Base-by-base conservation (phyloP, 2,888 invertebrate genomes). In the Rotaria socialis region DNA sequence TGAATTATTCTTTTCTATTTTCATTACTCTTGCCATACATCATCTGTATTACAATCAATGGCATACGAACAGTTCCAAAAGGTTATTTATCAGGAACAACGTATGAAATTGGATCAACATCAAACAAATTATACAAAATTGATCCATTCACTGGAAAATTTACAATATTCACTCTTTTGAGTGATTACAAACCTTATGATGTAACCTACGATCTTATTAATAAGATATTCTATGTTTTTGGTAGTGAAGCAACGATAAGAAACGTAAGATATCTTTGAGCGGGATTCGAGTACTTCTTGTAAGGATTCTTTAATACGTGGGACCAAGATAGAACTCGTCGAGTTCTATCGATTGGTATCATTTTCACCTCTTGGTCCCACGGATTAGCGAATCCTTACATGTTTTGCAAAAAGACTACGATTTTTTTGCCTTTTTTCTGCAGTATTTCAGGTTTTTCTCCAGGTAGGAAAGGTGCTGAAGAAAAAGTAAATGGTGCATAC, bases 31-130 rank as follows among this genome's bases (percentile, higher is more conserved):
- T 47, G 24, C 24, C n/a, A 47, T 80, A 47, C 47, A 80, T 80
- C 11, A 41, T 80, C 8, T 47, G 43, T 24, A 41, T n/a, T 80
- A n/a, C 2, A 24, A 80, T 80, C 47, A 80, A 80, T 80, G 24
- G 24, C 43, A 80, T 80, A 24, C 80, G 24, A 80, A 43, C 47
- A 80, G 8, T 80, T 80, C 80, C 80, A n/a, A 19, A 41, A 47
- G 80, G 80, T 7, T 80, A 43, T 80, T 47, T 80, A 80, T 80
- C 47, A 80, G 80, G 80, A 80, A 47, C 80, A 41, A 47, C 80
- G 11, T 80, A 47, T 80, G 43, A 43, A 47, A 43, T 43, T 80
- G 80, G 43, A n/a, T 14, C 80, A n/a, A 10, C 24, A 43, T 80
- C 80, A 47, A 16, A 80, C 7, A 24, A 24, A 80, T 6, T 80